Percentiles rank a stretch among this genome's conserved stretches.
Evolutionary conservation across 2,113 vertebrate genomes (phyloP).

Genomic region (Hystrix cristata): DNA sequence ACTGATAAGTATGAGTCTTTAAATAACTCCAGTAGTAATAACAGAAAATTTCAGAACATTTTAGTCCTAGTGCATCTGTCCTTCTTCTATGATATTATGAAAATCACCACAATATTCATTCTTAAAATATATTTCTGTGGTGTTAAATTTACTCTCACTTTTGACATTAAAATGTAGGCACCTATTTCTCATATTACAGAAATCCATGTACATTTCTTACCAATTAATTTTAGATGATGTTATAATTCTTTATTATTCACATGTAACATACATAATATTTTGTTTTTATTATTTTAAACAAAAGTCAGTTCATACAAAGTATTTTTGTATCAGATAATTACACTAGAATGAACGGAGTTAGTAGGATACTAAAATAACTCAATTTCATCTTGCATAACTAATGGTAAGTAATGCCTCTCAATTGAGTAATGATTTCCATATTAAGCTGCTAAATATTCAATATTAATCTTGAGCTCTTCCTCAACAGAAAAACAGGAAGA

Average conservation of each 20-base stretch:
- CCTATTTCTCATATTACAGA: neutral
- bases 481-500: neutral
- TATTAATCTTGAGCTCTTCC: slow-evolving; percentile 23
- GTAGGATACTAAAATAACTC: slow-evolving; percentile 3
- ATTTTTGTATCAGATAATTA: neutral
- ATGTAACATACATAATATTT: neutral
- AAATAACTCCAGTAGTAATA: neutral
- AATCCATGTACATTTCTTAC: neutral
- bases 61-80: neutral
- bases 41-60: neutral
- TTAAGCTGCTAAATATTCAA: slow-evolving; percentile 20
- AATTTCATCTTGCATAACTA: neutral
- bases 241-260: neutral
- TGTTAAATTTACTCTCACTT: slow-evolving; percentile 34
- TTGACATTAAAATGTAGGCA: neutral
- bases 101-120: neutral
- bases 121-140: neutral
- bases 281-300: slow-evolving; percentile 12
- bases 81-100: neutral
- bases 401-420: neutral
- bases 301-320: neutral
- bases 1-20: slow-evolving; percentile 65
- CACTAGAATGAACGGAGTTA: neutral
- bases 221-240: neutral
- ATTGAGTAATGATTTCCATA: slow-evolving; percentile 74